Conservation (phyloP, 2,888 invertebrate species). For the Heliconius ismenius region DNA sequence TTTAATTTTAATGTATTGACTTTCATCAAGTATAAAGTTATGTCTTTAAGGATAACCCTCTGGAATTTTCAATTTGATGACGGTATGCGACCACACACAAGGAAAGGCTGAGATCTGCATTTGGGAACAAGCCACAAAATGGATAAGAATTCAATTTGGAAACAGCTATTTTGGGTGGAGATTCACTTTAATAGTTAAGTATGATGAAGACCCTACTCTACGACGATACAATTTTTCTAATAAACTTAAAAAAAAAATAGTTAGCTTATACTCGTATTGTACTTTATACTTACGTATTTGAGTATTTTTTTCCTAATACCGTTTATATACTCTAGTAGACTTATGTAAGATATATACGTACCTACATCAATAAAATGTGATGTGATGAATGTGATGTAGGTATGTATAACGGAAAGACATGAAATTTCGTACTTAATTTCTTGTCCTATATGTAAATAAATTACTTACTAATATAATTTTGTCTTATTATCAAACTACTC, state of each 20-base stretch:
- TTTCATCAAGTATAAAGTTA: constrained; percentile 41
- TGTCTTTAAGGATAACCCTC: constrained; percentile 53
- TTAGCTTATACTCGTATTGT: too few species aligned
- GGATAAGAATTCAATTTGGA: constrained; percentile 66
- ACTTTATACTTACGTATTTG: too few species aligned
- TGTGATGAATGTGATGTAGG: too few species aligned
- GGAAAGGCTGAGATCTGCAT: constrained; percentile 69
- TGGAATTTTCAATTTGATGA: constrained; percentile 73
- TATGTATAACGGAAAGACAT: too few species aligned
- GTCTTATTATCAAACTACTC: too few species aligned
- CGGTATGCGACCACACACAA: constrained; percentile 59
- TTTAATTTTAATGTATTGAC: constrained; percentile 37
- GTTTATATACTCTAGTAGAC: too few species aligned
- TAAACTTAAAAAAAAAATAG: background rate
- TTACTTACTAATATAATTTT: too few species aligned
- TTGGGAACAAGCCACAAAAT: constrained; percentile 52
- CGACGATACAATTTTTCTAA: background rate
- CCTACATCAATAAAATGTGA: too few species aligned
- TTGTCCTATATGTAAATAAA: too few species aligned
- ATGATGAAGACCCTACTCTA: background rate
- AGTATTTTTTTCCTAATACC: too few species aligned
- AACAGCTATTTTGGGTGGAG: constrained; percentile 62
- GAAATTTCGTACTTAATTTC: too few species aligned
- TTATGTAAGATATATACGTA: too few species aligned
- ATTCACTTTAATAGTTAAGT: constrained; percentile 34